These are phyloP conservation scores for Tholera decimalis DNA, from an alignment of 2,888 invertebrate genomes.

Conservation along the genomic window DNA sequence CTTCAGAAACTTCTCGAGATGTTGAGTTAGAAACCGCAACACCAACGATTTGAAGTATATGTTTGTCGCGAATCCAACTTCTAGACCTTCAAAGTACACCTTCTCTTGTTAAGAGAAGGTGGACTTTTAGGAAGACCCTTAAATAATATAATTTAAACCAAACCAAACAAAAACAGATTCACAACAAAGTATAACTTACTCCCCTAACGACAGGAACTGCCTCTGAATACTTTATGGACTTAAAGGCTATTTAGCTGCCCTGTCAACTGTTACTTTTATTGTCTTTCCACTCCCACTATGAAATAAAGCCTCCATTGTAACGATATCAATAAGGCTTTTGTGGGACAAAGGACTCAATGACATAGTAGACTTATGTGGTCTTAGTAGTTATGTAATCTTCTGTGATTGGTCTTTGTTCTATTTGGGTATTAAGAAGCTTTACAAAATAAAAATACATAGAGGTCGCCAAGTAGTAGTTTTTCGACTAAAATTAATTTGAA, in stretches of 20 bases:
- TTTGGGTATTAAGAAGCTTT: neutral
- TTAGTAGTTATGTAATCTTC: slow-evolving; percentile 32
- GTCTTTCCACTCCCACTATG: slow-evolving; percentile 63
- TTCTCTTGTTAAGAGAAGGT: neutral
- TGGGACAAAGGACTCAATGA: slow-evolving; percentile 60
- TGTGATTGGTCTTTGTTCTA: neutral
- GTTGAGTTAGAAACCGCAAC: too few relatives aligned
- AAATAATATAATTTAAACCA: slow-evolving; percentile 37
- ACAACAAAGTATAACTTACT: slow-evolving; percentile 45
- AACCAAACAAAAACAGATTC: slow-evolving; percentile 34
- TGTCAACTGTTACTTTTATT: slow-evolving; percentile 61
- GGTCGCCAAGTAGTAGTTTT: too few relatives aligned
- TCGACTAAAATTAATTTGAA: too few relatives aligned
- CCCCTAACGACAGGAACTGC: slow-evolving; percentile 51
- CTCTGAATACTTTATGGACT: slow-evolving; percentile 76
- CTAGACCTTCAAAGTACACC: neutral
- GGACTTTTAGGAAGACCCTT: neutral
- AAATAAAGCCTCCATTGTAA: slow-evolving; percentile 70
- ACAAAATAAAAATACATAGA: too few relatives aligned
- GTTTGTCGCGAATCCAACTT: too few relatives aligned
- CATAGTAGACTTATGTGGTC: slow-evolving; percentile 14
- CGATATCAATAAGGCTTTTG: slow-evolving; percentile 69
- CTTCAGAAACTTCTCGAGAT: too few relatives aligned
- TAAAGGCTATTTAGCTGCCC: slow-evolving; percentile 70
- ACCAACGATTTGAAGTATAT: too few relatives aligned